phyloP scores from a whole-genome alignment of 2,797 vertebrate genomes.

The Leucoraja ocellata region DNA sequence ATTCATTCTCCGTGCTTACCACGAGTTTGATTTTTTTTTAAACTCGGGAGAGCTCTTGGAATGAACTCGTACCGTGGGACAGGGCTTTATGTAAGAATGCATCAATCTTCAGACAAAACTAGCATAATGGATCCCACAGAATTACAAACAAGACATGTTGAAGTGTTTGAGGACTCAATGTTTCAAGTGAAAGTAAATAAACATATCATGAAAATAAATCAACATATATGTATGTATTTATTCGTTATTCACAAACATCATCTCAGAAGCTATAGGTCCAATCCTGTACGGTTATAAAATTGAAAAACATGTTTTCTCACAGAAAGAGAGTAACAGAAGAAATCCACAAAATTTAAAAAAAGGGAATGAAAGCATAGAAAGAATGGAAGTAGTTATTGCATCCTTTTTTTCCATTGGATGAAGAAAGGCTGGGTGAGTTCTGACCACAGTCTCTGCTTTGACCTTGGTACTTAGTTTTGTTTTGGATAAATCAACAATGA shows the following conservation, averaged over 20 bases:
- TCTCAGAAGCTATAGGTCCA: neutral
- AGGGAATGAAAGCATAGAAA: neutral
- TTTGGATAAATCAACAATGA: neutral
- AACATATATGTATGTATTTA: neutral
- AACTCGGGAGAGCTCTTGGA: no score
- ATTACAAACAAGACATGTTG: neutral
- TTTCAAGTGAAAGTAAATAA: neutral
- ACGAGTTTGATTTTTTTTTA: no score
- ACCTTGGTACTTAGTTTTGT: neutral
- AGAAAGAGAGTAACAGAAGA: neutral
- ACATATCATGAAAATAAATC: neutral
- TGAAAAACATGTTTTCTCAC: neutral
- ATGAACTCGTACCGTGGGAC: no score
- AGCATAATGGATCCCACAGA: neutral
- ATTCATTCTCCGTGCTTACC: no score
- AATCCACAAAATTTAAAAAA: neutral
- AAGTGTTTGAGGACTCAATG: neutral
- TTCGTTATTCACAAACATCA: neutral
- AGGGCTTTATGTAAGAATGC: neutral
- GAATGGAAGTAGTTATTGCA: neutral
- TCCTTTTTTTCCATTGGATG: neutral
- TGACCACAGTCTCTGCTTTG: neutral
- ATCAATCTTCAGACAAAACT: neutral
- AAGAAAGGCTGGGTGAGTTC: neutral
- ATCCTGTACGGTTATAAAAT: neutral